These are phyloP conservation scores for Dyspetes luteomarginatus DNA, from an alignment of 2,888 invertebrate genomes.

Conservation along the genomic window DNA sequence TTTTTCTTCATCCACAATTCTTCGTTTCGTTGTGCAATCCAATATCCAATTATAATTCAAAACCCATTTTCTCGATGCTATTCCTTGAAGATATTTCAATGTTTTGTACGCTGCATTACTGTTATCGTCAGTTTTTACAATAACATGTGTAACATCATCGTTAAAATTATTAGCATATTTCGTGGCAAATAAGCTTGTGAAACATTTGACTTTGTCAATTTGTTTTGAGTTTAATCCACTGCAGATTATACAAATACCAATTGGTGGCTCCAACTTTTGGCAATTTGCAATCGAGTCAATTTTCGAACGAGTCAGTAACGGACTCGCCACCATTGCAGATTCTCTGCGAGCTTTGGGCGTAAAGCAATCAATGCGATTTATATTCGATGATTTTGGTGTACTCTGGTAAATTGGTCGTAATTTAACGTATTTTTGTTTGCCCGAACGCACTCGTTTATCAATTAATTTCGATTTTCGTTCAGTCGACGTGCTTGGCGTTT, in stretches of 20 bases:
- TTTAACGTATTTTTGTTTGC: conserved; percentile 19
- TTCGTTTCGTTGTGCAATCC: conserved; percentile 68
- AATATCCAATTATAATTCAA: conserved; percentile 74
- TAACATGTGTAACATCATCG: conserved; percentile 74
- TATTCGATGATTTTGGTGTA: conserved; percentile 69
- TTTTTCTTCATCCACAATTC: conserved; percentile 71
- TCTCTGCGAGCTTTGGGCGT: not conserved
- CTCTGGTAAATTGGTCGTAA: conserved; percentile 71
- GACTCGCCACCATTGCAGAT: not conserved
- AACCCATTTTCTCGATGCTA: conserved; percentile 76
- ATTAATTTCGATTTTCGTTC: conserved; percentile 18
- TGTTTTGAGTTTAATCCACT: conserved; percentile 68
- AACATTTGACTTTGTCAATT: conserved; percentile 67
- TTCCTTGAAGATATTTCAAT: conserved; percentile 77
- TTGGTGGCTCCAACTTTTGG: not conserved
- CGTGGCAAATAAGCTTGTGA: conserved; percentile 67
- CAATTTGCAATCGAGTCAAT: not conserved
- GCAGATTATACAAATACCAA: conserved; percentile 71
- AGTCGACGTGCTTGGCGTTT: not conserved
- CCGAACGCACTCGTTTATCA: conserved; percentile 40
- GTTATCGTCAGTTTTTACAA: conserved; percentile 68
- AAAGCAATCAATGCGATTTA: not conserved
- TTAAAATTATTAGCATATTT: conserved; percentile 69
- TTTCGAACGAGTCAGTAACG: not conserved
- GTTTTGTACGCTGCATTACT: conserved; percentile 72